Evolutionary conservation across 2,113 vertebrate species (phyloP), one percentile per base, ranked within the genome.

Genomic region (Megaceryle torquata): DNA sequence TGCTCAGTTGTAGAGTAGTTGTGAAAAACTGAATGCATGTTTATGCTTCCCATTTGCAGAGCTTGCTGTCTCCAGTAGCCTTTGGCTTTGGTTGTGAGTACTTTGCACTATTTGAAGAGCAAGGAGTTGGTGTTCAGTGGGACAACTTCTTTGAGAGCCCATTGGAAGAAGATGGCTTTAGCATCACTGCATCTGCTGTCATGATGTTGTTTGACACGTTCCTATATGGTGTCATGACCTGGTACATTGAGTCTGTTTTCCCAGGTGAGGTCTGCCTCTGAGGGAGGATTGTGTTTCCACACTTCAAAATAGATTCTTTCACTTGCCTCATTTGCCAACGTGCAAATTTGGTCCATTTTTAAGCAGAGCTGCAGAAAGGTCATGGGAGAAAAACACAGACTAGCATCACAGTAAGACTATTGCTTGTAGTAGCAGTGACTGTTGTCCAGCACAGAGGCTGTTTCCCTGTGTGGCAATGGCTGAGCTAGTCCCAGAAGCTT

Each of bases 71-170:
- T 67, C 99, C 99, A 2, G 99, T 99, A 86, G 99, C 99, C 3
- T 99, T 99, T 69, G 99, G 99, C 33, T 99, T 99, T 6, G 99
- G 99, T 93, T 99, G 99, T 10, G 99, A 99, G 93, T 99, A 99
- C 97, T 99, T 99, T 7, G 98, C 99, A 3, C 98, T 99, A 57
- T 99, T 99, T 5, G 99, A 99, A 95, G 99, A 99, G 96, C 99
- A 99, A 77, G 99, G 99, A 11, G 97, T 99, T 19, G 99, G 99
- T 5, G 99, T 99, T 82, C 99, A 99, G 93, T 99, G 99, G 99
- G 96, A 97, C 83, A 99, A 99, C 95, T 98, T 99, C 86, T 98
- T 99, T 78, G 97, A 98, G 56, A 99, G 98, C 88, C 99, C 99
- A 0, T 19, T 99, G 95, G 98, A 99, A 96, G 98, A 98, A 85